A percentile compares a stretch with the other conserved stretches of the same genome.
Evolutionary conservation across 2,113 vertebrate genomes (phyloP).

Genomic region (Nesospiza acunhae): DNA sequence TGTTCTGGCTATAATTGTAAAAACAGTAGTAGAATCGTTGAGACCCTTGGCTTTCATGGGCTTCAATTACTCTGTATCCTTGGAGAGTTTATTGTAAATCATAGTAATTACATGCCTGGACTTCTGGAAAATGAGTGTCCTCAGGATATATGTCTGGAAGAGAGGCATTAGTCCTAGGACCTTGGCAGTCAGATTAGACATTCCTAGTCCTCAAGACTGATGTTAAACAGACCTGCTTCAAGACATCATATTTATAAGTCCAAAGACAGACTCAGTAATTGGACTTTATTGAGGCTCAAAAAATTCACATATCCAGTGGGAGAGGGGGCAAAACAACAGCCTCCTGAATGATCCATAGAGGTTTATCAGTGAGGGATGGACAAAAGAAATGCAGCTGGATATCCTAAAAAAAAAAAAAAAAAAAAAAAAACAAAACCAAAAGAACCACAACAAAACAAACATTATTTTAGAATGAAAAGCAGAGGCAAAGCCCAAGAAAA

Average conservation of each 20-base stretch:
- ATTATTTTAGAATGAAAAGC: not conserved
- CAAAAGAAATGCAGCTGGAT: not conserved
- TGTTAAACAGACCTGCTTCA: not conserved
- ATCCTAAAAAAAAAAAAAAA: not conserved
- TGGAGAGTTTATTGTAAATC: not conserved
- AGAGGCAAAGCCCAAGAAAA: not conserved
- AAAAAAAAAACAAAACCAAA: not conserved
- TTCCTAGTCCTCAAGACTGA: not conserved
- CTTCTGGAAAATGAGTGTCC: not conserved
- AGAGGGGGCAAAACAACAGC: not conserved
- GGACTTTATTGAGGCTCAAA: not conserved
- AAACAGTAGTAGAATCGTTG: not conserved
- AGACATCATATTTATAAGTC: not conserved
- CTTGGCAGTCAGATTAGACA: not conserved
- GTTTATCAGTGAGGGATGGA: not conserved
- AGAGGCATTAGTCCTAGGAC: not conserved
- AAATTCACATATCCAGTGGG: not conserved
- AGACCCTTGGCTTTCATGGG: not conserved
- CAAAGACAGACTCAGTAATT: not conserved
- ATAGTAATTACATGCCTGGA: not conserved
- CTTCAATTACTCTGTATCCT: not conserved
- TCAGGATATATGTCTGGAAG: not conserved
- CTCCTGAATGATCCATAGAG: not conserved
- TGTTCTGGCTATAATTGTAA: not conserved
- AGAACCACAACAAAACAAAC: not conserved